Evolutionary conservation across 1,140 invertebrate species (phyloP), one percentile per base, ranked within the genome.

Genomic region (Idris sp.): DNA sequence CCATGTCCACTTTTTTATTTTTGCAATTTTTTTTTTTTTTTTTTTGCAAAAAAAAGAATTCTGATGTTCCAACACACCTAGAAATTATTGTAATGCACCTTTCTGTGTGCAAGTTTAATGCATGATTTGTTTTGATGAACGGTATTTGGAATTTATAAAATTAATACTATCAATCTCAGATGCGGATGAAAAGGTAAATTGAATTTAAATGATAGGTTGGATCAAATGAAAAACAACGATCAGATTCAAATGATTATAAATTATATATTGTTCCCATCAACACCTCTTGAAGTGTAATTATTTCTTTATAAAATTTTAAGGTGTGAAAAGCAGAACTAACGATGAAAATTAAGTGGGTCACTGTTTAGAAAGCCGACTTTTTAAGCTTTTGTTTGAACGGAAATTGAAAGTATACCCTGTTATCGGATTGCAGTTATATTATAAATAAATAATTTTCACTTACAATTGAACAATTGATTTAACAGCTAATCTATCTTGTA

Each of bases 251-350:
- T 18, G 59, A 7, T 43, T 44, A 53, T 33, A 64, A 64, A 51
- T 64, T 64, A 53, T 41, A 53, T 14, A 64, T 64, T 64, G 38
- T 53, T 64, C 38, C 46, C 46, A 64, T 64, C 59, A 44, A 53
- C 59, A 64, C 59, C 46, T 64, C 38, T 26, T 33, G 25, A 49
- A 31, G 26, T 51, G 18, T 49, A 62, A 62, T 51, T 62, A 62
- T 49, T 62, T 49, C 9, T 43, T 14, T 41, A 51, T 62, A 62
- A 62, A 62, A 49, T 11, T 51, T 53, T n/a, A n/a, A 35, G 36
- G 36, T 40, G 46, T 53, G 59, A 62, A 53, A 64, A 51, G 18
- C 46, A 64, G 59, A 64, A 51, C 38, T 30, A 26, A 53, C 46
- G 38, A 33, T 51, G 35, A 14, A 22, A 33, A 48, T 38, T 25